These are phyloP conservation scores for Pseudochaenichthys georgianus DNA, from an alignment of 2,797 vertebrate species.

Conservation along the genomic window DNA sequence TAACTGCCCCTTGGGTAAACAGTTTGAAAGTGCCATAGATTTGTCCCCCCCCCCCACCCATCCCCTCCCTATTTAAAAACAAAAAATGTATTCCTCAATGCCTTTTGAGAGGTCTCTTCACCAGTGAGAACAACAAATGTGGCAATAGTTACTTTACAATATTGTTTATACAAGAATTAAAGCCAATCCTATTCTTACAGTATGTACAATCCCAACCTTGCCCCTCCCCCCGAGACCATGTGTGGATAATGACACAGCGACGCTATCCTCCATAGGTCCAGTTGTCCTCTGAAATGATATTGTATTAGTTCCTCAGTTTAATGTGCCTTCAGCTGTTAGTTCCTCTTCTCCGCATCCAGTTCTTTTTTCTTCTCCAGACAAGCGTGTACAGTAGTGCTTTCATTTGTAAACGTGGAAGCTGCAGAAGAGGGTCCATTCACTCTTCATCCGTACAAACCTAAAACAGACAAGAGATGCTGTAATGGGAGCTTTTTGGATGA, in stretches of 20 bases:
- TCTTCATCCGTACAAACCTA: constrained; percentile 99
- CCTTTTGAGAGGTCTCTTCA: constrained; percentile 74
- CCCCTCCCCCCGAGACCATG: constrained; percentile 51
- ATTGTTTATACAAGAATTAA: constrained; percentile 88
- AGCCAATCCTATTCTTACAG: constrained; percentile 85
- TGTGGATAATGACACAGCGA: constrained; percentile 70
- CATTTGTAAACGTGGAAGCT: constrained; percentile 81
- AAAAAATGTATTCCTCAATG: constrained; percentile 65
- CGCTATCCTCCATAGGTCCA: constrained; percentile 65
- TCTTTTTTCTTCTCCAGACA: constrained; percentile 83
- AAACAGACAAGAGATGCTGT: constrained; percentile 23
- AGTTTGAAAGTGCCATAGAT: constrained; percentile 83
- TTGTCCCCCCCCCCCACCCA: constrained; percentile 32
- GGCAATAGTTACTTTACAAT: constrained; percentile 86
- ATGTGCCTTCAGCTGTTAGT: constrained; percentile 75
- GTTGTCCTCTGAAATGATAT: constrained; percentile 77
- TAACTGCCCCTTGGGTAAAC: constrained; percentile 69
- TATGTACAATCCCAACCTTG: constrained; percentile 83
- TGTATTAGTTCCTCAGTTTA: constrained; percentile 81
- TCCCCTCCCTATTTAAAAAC: constrained; percentile 42
- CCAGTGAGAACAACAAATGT: constrained; percentile 78
- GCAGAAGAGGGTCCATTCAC: constrained; percentile 81
- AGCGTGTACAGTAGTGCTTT: constrained; percentile 95
- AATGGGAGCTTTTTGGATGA: background rate
- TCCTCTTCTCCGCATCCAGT: constrained; percentile 58